phyloP scores from a whole-genome alignment of 2,113 vertebrate species.

The Chitala chitala region DNA sequence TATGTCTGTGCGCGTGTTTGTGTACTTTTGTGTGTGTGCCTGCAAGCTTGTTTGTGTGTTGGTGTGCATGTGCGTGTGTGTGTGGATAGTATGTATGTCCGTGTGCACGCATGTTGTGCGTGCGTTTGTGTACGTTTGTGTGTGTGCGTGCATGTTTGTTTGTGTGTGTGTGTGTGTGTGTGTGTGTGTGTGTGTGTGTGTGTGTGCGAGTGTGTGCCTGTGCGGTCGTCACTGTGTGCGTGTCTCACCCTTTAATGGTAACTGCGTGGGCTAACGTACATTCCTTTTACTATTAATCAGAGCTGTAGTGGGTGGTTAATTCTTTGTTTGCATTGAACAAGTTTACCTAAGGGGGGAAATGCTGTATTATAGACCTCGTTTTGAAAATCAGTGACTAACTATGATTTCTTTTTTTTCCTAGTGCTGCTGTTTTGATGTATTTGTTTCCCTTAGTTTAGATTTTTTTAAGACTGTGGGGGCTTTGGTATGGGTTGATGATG shows the following conservation, averaged over 20 bases:
- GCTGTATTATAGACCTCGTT: constrained; percentile 67
- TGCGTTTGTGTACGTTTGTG: no score
- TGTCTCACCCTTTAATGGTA: constrained; percentile 50
- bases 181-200: neutral
- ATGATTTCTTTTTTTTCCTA: constrained; percentile 37
- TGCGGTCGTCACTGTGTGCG: constrained; percentile 19
- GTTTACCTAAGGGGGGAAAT: constrained; percentile 69
- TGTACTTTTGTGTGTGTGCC: no score
- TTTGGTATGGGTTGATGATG: neutral
- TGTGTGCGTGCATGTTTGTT: no score
- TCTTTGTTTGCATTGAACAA: constrained; percentile 67
- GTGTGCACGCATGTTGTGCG: no score
- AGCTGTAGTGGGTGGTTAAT: constrained; percentile 60
- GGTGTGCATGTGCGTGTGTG: no score
- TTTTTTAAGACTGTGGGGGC: neutral
- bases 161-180: neutral
- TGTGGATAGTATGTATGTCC: no score
- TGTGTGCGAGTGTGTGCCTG: neutral
- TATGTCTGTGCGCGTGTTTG: no score
- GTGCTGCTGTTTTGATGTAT: constrained; percentile 3
- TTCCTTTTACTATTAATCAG: constrained; percentile 71
- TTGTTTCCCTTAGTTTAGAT: neutral
- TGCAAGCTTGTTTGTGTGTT: no score
- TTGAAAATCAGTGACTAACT: constrained; percentile 70
- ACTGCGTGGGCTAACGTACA: constrained; percentile 61